Conservation (phyloP, 1,140 invertebrate species). For the Bemisia tabaci region DNA sequence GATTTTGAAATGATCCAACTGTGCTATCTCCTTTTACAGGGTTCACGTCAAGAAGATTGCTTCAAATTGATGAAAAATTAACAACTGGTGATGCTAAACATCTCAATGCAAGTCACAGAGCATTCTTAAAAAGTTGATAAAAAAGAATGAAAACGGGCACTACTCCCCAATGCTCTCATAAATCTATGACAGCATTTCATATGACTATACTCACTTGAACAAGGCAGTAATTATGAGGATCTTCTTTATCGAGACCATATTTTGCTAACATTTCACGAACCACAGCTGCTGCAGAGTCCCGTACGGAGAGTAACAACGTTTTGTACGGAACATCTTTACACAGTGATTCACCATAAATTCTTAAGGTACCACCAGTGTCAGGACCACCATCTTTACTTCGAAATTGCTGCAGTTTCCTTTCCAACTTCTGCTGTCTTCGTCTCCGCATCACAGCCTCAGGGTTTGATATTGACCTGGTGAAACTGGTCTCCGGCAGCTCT, state of each 20-base stretch:
- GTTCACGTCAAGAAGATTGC: too few species aligned
- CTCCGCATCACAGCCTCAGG: constrained; percentile 98
- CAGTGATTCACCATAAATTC: constrained; percentile 94
- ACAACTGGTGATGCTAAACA: too few species aligned
- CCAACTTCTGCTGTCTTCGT: constrained; percentile 90
- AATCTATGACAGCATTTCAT: too few species aligned
- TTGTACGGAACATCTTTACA: constrained; percentile 97
- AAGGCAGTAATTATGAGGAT: constrained; percentile 83
- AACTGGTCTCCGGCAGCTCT: constrained; percentile 95
- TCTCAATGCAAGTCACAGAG: too few species aligned
- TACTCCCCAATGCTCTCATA: too few species aligned
- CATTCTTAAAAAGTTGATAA: too few species aligned
- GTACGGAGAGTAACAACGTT: constrained; percentile 83
- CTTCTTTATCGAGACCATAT: constrained; percentile 79
- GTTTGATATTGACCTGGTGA: constrained; percentile 96
- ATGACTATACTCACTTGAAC: constrained; percentile 65
- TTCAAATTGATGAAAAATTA: too few species aligned
- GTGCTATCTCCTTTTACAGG: too few species aligned
- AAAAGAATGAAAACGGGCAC: too few species aligned
- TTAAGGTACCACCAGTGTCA: constrained; percentile 77
- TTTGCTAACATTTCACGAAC: constrained; percentile 94
- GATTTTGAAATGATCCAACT: too few species aligned
- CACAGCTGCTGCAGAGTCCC: constrained; percentile 81
- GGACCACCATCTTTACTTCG: constrained; percentile 52
- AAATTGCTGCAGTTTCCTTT: constrained; percentile 93